These are phyloP conservation scores for Gadopsis bispinosus DNA, from an alignment of 2,797 vertebrate genomes.

Conservation along the genomic window DNA sequence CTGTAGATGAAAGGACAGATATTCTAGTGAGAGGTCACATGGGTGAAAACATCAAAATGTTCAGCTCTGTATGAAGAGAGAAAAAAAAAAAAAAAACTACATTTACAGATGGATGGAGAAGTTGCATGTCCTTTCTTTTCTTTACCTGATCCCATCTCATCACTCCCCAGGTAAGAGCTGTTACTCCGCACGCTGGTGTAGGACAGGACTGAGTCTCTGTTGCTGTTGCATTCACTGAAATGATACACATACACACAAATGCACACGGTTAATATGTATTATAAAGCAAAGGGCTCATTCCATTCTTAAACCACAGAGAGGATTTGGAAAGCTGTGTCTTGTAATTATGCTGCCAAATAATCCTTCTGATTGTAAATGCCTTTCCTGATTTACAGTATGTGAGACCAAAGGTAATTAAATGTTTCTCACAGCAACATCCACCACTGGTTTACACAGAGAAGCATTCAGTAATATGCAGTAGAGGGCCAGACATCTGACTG, in stretches of 20 bases:
- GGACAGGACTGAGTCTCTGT: conserved; percentile 96
- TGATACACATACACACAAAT: conserved; percentile 31
- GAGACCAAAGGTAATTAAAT: conserved; percentile 68
- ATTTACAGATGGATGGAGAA: conserved; percentile 1
- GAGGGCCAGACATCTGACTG: conserved; percentile 15
- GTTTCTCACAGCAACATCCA: conserved; percentile 54
- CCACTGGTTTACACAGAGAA: conserved; percentile 41
- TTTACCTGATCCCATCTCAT: conserved; percentile 99
- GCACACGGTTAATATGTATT: conserved; percentile 27
- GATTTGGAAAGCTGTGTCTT: conserved; percentile 56
- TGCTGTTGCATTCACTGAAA: conserved; percentile 97
- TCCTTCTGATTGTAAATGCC: conserved; percentile 65
- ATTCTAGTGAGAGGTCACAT: neutral
- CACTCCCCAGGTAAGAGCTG: conserved; percentile 97
- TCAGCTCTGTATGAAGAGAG: neutral
- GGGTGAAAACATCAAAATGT: neutral
- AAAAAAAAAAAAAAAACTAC: neutral
- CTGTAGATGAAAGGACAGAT: conserved; percentile 1
- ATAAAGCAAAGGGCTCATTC: conserved; percentile 51
- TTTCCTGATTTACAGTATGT: conserved; percentile 66
- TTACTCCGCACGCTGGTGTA: conserved; percentile 98
- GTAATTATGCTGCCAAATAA: conserved; percentile 75
- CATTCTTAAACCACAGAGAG: conserved; percentile 53
- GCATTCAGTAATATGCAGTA: conserved; percentile 44
- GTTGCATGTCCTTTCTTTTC: neutral